Evolutionary conservation across 2,888 invertebrate genomes (phyloP).

Genomic region (Hemithea aestivaria): DNA sequence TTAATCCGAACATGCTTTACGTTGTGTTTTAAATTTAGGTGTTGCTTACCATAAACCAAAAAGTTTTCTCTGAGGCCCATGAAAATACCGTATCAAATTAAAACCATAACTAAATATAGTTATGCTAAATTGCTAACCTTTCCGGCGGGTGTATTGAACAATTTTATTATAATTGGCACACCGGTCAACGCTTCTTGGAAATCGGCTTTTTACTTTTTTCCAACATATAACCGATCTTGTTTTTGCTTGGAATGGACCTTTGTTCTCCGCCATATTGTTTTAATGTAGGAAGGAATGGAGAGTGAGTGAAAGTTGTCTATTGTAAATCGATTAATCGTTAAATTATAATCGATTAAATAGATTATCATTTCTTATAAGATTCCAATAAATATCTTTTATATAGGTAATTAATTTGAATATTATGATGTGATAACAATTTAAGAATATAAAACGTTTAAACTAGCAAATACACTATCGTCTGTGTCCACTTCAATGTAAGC

Average conservation of each 20-base stretch:
- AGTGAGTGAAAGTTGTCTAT: constrained; percentile 59
- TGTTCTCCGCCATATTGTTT: constrained; percentile 70
- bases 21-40: too few species aligned
- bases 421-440: too few species aligned
- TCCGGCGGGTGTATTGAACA: constrained; percentile 64
- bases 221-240: constrained; percentile 66
- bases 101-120: constrained; percentile 40
- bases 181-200: constrained; percentile 73
- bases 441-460: background rate
- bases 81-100: constrained; percentile 30
- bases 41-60: too few species aligned
- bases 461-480: too few species aligned
- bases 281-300: constrained; percentile 52
- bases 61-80: constrained; percentile 20
- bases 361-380: constrained; percentile 25
- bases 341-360: constrained; percentile 5
- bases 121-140: constrained; percentile 61
- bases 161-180: constrained; percentile 74
- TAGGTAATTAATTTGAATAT: too few species aligned
- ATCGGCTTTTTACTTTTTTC: constrained; percentile 62
- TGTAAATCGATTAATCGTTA: constrained; percentile 28
- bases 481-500: too few species aligned
- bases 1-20: too few species aligned
- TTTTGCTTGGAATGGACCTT: constrained; percentile 66
- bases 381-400: constrained; percentile 3